A percentile compares a stretch with the other conserved stretches of the same genome.
Evolutionary conservation across 1,140 invertebrate species (phyloP).

Genomic region (Brachionus plicatilis): DNA sequence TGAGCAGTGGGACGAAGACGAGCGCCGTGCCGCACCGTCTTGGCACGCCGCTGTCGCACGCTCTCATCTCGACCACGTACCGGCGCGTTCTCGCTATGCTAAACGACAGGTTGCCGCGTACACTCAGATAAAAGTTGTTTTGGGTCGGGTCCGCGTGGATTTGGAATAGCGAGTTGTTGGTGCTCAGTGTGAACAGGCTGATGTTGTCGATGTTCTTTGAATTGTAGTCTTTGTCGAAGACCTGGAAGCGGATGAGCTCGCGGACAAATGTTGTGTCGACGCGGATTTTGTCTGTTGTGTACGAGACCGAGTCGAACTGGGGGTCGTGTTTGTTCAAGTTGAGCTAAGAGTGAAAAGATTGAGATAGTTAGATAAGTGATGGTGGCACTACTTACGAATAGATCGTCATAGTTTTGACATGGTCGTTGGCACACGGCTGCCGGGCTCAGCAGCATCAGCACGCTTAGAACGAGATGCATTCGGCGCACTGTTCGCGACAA

Average conservation of each 20-base stretch:
- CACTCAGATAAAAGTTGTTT: neutral
- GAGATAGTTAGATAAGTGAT: too few species aligned
- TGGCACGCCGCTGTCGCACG: slow-evolving; percentile 6
- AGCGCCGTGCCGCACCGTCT: slow-evolving; percentile 13
- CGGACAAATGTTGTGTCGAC: neutral
- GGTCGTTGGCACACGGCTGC: neutral
- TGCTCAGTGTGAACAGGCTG: neutral
- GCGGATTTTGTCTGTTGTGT: neutral
- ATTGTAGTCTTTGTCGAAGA: neutral
- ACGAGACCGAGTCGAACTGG: slow-evolving; percentile 19
- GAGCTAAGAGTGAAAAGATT: neutral
- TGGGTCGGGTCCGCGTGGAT: neutral
- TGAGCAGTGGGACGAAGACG: slow-evolving; percentile 9
- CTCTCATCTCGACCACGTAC: slow-evolving; percentile 16
- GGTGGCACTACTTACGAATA: neutral
- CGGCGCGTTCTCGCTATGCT: slow-evolving; percentile 5
- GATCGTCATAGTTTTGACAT: slow-evolving; percentile 2
- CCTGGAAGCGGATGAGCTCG: slow-evolving; percentile 11
- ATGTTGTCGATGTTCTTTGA: neutral
- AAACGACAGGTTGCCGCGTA: neutral
- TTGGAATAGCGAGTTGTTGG: neutral
- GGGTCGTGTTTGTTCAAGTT: slow-evolving; percentile 34
- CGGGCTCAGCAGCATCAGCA: neutral
- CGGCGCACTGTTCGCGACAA: neutral
- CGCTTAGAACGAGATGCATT: neutral